Evolutionary conservation across 2,888 invertebrate genomes (phyloP).

Genomic region (Alloplasta piceator): DNA sequence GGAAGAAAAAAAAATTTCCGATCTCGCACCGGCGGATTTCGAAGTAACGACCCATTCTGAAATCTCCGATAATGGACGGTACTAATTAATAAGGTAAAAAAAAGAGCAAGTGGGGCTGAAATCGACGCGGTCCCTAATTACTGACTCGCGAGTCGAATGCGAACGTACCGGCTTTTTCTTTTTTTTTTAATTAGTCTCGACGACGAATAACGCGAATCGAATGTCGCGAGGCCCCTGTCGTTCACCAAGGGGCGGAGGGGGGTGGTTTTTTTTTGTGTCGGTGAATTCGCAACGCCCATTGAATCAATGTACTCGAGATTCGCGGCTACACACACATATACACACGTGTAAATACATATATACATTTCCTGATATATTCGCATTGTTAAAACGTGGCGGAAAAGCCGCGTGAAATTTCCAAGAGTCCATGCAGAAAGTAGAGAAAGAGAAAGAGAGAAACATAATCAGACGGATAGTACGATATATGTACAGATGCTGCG

Average conservation of each 20-base stretch:
- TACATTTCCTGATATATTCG: slow-evolving; percentile 13
- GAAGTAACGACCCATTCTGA: slow-evolving; percentile 53
- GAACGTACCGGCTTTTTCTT: slow-evolving; percentile 12
- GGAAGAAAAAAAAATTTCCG: slow-evolving; percentile 9
- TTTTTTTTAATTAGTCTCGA: slow-evolving; percentile 59
- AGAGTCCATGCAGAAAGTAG: not conserved
- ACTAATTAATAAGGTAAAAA: slow-evolving; percentile 61
- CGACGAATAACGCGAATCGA: slow-evolving; percentile 54
- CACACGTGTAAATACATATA: slow-evolving; percentile 33
- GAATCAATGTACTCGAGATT: slow-evolving; percentile 43
- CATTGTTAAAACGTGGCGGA: slow-evolving; percentile 30
- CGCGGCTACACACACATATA: slow-evolving; percentile 3
- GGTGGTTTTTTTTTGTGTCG: slow-evolving; percentile 30
- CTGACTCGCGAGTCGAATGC: slow-evolving; percentile 31
- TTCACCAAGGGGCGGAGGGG: too few species aligned
- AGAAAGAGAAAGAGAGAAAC: too few species aligned
- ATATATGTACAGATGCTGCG: not conserved
- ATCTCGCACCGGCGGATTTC: slow-evolving; percentile 22
- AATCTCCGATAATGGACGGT: slow-evolving; percentile 59
- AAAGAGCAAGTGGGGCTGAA: not conserved
- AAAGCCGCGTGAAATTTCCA: slow-evolving; percentile 56
- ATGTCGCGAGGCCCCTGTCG: not conserved
- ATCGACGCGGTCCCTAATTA: slow-evolving; percentile 50
- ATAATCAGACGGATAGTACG: too few species aligned
- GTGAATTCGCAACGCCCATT: slow-evolving; percentile 51